Evolutionary conservation across 2,888 invertebrate genomes (phyloP).

Genomic region (Lymantria monacha): DNA sequence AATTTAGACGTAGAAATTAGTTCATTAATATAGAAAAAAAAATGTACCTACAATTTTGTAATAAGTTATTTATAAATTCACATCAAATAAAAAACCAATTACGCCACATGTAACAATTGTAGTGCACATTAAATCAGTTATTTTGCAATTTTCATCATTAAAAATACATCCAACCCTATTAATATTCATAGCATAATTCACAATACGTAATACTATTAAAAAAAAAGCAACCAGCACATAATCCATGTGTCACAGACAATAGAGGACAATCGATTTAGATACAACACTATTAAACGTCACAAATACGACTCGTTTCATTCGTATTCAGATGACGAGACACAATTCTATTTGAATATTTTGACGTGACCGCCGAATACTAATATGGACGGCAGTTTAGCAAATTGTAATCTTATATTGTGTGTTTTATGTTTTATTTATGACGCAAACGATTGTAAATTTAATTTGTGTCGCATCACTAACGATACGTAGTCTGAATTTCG

Average conservation of each 20-base stretch:
- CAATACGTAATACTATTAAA: conserved; percentile 40
- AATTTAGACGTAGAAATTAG: too few species aligned
- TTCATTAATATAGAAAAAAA: too few species aligned
- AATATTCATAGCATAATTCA: conserved; percentile 45
- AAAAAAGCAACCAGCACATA: conserved; percentile 37
- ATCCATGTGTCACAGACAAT: conserved; percentile 47
- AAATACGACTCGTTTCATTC: conserved; percentile 53
- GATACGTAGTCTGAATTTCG: conserved; percentile 30
- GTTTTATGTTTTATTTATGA: conserved; percentile 73
- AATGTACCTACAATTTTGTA: background rate
- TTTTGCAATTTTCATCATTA: conserved; percentile 28
- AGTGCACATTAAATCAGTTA: conserved; percentile 33
- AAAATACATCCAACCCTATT: conserved; percentile 35
- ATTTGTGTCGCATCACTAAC: conserved; percentile 50
- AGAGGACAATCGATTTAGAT: conserved; percentile 51
- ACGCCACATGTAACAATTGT: conserved; percentile 28
- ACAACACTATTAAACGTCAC: conserved; percentile 43
- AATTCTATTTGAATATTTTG: conserved; percentile 77
- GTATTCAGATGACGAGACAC: conserved; percentile 65
- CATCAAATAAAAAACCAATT: conserved; percentile 17
- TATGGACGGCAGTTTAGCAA: conserved; percentile 65
- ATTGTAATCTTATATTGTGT: conserved; percentile 61
- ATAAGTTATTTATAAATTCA: conserved; percentile 4
- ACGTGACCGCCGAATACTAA: conserved; percentile 65
- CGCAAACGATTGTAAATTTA: conserved; percentile 55